Base-by-base conservation (phyloP, 2,113 vertebrate genomes). In the Stegastes partitus region DNA sequence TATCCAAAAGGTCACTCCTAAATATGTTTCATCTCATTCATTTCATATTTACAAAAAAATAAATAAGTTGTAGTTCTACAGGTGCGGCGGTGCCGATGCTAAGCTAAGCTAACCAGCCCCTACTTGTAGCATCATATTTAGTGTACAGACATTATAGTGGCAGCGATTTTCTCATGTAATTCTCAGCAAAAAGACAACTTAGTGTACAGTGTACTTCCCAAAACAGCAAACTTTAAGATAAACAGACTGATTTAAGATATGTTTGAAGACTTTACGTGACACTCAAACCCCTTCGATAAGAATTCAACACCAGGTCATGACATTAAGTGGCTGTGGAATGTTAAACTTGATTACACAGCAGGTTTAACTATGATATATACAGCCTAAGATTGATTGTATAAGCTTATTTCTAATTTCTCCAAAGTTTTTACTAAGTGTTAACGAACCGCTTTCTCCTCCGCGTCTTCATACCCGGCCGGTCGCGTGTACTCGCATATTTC, bases 271-370 rank as follows among this genome's bases (percentile, higher is more conserved):
- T 34, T 25, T 11, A 54, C 49, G 14, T 57, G 49, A 53, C 15
- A 57, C 34, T 55, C 1, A 10, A 70, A 57, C 53, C 1, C 19
- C 28, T 61, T 68, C 23, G n/a, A 10, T 47, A 11, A 45, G 19
- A 37, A 53, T 28, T 68, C 11, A 31, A 59, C 50, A 58, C 42
- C 50, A 62, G 54, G 57, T 57, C 22, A 25, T 34, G 25, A 55
- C 21, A 26, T 51, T 23, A 72, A 55, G 12, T 45, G 8, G 42
- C 28, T 25, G n/a, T 44, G 66, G 16, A 74, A 62, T 59, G n/a
- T 59, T 53, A 25, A 59, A 69, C 42, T 74, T 21, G 42, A 57
- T 62, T 63, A 53, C 42, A 57, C 56, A 80, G 54, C 51, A 49
- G 50, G 18, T 51, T 45, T 31, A 22, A 28, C 10, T 39, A 34